Evolutionary conservation across 1,140 invertebrate genomes (phyloP).

Genomic region (Aculops lycopersici): DNA sequence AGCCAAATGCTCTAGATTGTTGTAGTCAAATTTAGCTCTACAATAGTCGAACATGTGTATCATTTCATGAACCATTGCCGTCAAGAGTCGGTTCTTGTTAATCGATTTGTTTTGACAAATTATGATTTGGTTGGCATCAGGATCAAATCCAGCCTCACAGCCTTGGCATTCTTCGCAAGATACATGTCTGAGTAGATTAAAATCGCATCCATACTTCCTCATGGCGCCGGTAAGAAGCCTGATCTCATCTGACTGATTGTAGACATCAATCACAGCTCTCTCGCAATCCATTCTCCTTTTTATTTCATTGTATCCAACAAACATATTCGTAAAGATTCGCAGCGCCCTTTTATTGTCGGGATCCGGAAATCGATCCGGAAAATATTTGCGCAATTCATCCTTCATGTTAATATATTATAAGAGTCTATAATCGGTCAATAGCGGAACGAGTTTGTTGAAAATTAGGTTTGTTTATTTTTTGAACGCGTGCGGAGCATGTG

Average conservation of each 20-base stretch:
- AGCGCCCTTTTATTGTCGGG: no score
- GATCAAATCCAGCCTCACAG: constrained; percentile 70
- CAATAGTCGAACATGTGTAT: constrained; percentile 91
- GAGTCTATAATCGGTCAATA: no score
- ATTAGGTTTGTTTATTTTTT: no score
- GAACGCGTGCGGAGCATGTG: no score
- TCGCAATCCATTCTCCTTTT: no score
- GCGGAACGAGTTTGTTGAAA: no score
- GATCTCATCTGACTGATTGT: neutral
- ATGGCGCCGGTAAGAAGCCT: neutral
- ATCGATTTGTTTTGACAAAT: constrained; percentile 51
- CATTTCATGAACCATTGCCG: constrained; percentile 59
- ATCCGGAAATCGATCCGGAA: no score
- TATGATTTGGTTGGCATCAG: constrained; percentile 52
- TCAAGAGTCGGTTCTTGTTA: constrained; percentile 26
- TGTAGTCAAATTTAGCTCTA: constrained; percentile 50
- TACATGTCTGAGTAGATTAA: constrained; percentile 53
- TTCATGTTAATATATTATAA: no score
- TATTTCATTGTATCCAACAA: no score
- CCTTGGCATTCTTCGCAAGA: constrained; percentile 60
- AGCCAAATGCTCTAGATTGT: constrained; percentile 62
- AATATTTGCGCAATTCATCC: no score
- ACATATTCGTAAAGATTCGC: no score
- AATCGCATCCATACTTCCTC: constrained; percentile 17
- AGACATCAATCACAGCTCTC: neutral